Evolutionary conservation across 2,888 invertebrate genomes (phyloP), one percentile per base, ranked within the genome.

Genomic region (Noctua janthe): DNA sequence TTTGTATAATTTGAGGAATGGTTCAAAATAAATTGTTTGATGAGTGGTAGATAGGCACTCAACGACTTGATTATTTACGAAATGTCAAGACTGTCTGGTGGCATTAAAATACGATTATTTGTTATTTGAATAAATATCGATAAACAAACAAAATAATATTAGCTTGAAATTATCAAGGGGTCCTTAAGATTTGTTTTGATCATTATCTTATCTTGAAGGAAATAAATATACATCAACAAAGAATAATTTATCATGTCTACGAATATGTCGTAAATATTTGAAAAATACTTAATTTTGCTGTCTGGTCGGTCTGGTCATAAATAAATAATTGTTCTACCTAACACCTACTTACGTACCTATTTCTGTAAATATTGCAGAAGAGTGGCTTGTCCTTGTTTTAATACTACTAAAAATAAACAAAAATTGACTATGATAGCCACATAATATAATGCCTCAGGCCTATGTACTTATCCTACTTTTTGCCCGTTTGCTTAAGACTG

Each of bases 261-360:
- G 7, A 59, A 71, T 49, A 49, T 13, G n/a, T 72, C 64, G 47
- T 74, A 82, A 87, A 85, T 76, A 85, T 83, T 87, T 78, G 66
- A 56, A 56, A 56, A 39, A 10, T 76, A 76, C n/a, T 66, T 79
- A 39, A 15, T 23, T 70, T 56, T 59, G 73, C 17, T 67, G 47
- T 62, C 47, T 17, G 47, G 69, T 17, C 69, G n/a, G 70, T 56
- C 69, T 64, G 56, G 64, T 51, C 17, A 59, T 20, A 35, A 77
- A n/a, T 20, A 62, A 39, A n/a, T n/a, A 77, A n/a, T 23, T 47
- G 35, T 29, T 56, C 20, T 15, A 43, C 39, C 7, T 39, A 20
- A 20, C 15, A 29, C 17, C 11, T 17, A 29, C 23, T 6, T 15
- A 35, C 7, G 0, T 35, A 39, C 7, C 13, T 29, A 43, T 56